These are phyloP conservation scores for Tachysurus fulvidraco DNA, from an alignment of 2,113 vertebrate genomes.

Conservation along the genomic window DNA sequence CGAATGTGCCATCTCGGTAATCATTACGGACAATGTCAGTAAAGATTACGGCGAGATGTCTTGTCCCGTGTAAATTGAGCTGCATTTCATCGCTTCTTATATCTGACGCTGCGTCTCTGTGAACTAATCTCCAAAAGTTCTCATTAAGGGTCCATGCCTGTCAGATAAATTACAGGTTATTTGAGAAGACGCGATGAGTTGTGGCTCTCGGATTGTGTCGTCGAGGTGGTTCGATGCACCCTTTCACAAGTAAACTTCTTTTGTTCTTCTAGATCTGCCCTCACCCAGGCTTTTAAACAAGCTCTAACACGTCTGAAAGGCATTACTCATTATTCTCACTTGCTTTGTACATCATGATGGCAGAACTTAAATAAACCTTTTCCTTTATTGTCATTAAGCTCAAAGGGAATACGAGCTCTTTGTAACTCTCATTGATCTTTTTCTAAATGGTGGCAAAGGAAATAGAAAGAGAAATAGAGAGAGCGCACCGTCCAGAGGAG, in stretches of 20 bases:
- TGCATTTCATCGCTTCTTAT: not conserved
- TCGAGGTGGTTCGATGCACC: not conserved
- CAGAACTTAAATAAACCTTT: not conserved
- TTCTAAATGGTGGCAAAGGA: not conserved
- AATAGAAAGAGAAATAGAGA: not conserved
- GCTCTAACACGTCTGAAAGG: not conserved
- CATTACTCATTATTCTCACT: not conserved
- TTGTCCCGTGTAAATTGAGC: too few species aligned
- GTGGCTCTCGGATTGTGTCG: not conserved
- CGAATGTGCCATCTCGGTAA: too few species aligned
- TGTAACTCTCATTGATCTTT: not conserved
- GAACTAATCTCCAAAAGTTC: not conserved
- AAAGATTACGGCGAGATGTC: too few species aligned
- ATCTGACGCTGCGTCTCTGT: not conserved
- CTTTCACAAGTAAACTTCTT: not conserved
- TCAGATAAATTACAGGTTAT: not conserved
- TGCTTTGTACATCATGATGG: not conserved
- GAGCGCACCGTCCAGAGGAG: slow-evolving; percentile 77
- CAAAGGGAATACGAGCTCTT: not conserved
- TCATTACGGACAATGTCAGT: too few species aligned
- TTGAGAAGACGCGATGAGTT: not conserved
- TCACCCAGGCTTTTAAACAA: not conserved
- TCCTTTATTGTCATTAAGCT: not conserved
- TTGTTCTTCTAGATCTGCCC: not conserved
- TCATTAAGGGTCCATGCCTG: not conserved